A percentile compares a stretch with the other conserved stretches of the same genome.
Evolutionary conservation across 2,888 invertebrate genomes (phyloP).

Genomic region (Zootermopsis nevadensis): DNA sequence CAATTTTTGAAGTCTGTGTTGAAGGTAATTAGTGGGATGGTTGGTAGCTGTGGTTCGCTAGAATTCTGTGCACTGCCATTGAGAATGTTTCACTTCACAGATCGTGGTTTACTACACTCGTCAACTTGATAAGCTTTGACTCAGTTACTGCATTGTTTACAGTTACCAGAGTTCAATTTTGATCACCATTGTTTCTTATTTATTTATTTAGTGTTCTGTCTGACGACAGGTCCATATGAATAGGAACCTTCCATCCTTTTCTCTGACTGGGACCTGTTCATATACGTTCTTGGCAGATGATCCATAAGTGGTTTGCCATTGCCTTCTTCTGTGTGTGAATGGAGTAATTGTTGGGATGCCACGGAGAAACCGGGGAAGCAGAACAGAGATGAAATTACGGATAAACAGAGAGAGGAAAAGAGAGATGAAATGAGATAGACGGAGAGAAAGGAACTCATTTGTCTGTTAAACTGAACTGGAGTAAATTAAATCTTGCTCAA

Average conservation of each 20-base stretch:
- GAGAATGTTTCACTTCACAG: neutral
- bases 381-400: slow-evolving; percentile 15
- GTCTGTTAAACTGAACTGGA: slow-evolving; percentile 27
- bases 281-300: too few species aligned
- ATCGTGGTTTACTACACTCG: neutral
- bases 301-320: too few species aligned
- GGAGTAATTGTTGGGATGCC: too few species aligned
- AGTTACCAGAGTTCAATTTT: too few species aligned
- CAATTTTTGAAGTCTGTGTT: neutral
- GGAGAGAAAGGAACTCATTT: slow-evolving; percentile 11
- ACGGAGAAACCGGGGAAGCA: too few species aligned
- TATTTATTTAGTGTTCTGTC: too few species aligned
- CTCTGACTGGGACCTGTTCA: too few species aligned
- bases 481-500: slow-evolving; percentile 45
- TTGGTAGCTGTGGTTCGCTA: neutral
- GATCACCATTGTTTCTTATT: too few species aligned
- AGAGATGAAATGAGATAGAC: slow-evolving; percentile 3
- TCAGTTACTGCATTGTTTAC: neutral
- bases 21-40: neutral
- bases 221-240: too few species aligned
- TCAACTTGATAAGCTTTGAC: neutral
- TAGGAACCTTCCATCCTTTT: too few species aligned
- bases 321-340: too few species aligned
- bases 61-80: neutral
- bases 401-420: slow-evolving; percentile 35